Conservation (phyloP, 2,888 invertebrate species). For the Eupithecia insigniata region DNA sequence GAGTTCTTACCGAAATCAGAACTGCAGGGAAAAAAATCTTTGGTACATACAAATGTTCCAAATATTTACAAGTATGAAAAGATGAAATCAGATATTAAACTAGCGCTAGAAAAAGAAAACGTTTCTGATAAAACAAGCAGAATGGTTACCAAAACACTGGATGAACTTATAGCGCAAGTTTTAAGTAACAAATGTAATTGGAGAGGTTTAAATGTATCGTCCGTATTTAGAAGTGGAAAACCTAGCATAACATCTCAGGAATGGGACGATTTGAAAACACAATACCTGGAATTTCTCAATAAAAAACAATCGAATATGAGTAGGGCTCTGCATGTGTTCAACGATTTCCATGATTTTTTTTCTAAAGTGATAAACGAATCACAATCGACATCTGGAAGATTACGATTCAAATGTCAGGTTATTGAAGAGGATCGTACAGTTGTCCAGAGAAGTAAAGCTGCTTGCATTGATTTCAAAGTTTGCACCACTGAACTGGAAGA, state of each 20-base stretch:
- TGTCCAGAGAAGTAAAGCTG: not conserved
- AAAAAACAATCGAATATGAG: not conserved
- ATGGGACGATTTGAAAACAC: slow-evolving; percentile 49
- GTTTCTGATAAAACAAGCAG: slow-evolving; percentile 57
- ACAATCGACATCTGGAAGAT: slow-evolving; percentile 47
- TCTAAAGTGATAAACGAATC: slow-evolving; percentile 51
- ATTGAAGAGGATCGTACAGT: slow-evolving; percentile 31
- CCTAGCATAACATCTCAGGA: slow-evolving; percentile 35
- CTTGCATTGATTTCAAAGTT: slow-evolving; percentile 56
- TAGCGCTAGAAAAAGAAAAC: slow-evolving; percentile 55
- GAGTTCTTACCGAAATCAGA: slow-evolving; percentile 53
- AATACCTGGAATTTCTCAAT: slow-evolving; percentile 10
- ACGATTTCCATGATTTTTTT: slow-evolving; percentile 53
- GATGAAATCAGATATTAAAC: slow-evolving; percentile 57
- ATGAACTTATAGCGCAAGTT: slow-evolving; percentile 60
- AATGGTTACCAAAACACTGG: slow-evolving; percentile 59
- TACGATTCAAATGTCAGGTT: slow-evolving; percentile 57
- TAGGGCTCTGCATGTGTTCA: slow-evolving; percentile 5
- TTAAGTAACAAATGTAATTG: slow-evolving; percentile 56
- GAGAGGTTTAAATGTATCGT: slow-evolving; percentile 15
- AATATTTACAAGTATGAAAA: slow-evolving; percentile 58
- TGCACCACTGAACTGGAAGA: slow-evolving; percentile 63
- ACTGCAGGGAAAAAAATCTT: slow-evolving; percentile 39
- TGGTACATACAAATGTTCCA: slow-evolving; percentile 39
- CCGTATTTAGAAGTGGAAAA: slow-evolving; percentile 23